These are phyloP conservation scores for Philereme transversata DNA, from an alignment of 2,888 invertebrate species.

Conservation along the genomic window DNA sequence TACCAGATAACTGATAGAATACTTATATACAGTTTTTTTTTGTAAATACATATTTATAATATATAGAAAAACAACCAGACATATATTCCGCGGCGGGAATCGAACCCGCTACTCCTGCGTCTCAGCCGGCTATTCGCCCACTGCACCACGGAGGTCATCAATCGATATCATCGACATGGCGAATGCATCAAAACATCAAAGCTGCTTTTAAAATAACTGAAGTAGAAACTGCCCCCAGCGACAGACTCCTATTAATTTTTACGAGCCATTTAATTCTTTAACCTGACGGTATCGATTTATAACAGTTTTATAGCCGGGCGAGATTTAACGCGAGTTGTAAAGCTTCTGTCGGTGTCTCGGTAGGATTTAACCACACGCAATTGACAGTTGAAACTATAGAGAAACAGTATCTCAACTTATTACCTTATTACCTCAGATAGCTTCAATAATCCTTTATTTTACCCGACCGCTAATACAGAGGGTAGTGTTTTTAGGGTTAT, in stretches of 20 bases:
- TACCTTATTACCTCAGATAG: background rate
- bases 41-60: no score
- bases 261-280: conserved; percentile 80
- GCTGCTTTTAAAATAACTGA: background rate
- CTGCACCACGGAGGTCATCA: no score
- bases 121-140: no score
- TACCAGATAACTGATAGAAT: no score
- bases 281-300: conserved; percentile 80
- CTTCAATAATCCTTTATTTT: no score
- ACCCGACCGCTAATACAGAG: no score
- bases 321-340: conserved; percentile 70
- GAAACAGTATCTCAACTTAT: conserved; percentile 11
- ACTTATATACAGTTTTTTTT: no score
- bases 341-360: conserved; percentile 66
- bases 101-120: no score
- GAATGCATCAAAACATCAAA: background rate
- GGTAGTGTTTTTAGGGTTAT: no score
- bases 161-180: no score
- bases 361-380: conserved; percentile 50
- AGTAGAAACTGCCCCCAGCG: conserved; percentile 44
- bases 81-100: no score
- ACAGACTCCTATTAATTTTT: conserved; percentile 79
- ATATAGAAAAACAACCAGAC: no score
- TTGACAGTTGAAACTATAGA: conserved; percentile 31
- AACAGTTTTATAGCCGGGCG: conserved; percentile 69